A percentile compares a stretch with the other conserved stretches of the same genome.
Conservation (phyloP, 1,140 invertebrate genomes). For the Eupeodes corollae region DNA sequence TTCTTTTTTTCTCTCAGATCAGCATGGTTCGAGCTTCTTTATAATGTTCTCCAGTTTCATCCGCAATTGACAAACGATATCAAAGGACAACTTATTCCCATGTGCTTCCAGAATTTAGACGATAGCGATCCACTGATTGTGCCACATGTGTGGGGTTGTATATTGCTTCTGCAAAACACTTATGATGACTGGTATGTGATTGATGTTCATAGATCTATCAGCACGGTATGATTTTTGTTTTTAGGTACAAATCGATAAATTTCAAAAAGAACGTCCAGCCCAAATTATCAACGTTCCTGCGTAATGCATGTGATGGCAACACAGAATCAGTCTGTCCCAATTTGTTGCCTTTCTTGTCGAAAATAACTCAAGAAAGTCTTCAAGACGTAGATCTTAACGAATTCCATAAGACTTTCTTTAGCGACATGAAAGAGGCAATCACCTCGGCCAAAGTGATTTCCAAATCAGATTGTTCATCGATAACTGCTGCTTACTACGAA, state of each 20-base stretch:
- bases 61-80: constrained; percentile 38
- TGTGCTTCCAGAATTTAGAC: constrained; percentile 56
- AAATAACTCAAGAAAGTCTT: constrained; percentile 41
- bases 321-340: constrained; percentile 58
- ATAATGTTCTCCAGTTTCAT: constrained; percentile 48
- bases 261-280: constrained; percentile 58
- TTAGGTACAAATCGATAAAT: constrained; percentile 56
- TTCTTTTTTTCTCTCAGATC: constrained; percentile 30
- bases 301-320: constrained; percentile 60
- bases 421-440: constrained; percentile 40
- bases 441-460: constrained; percentile 9
- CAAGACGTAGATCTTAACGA: constrained; percentile 36
- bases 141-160: constrained; percentile 51
- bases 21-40: constrained; percentile 54
- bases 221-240: constrained; percentile 5
- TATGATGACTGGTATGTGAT: constrained; percentile 24
- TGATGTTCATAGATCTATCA: too few species aligned
- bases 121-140: constrained; percentile 57
- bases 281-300: constrained; percentile 54
- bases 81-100: constrained; percentile 45
- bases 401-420: constrained; percentile 58
- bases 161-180: constrained; percentile 24
- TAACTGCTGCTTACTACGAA: constrained; percentile 54
- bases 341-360: constrained; percentile 59
- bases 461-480: constrained; percentile 47